A percentile compares a stretch with the other conserved stretches of the same genome.
Evolutionary conservation across 2,797 vertebrate species (phyloP).

Genomic region (Ficedula albicollis): DNA sequence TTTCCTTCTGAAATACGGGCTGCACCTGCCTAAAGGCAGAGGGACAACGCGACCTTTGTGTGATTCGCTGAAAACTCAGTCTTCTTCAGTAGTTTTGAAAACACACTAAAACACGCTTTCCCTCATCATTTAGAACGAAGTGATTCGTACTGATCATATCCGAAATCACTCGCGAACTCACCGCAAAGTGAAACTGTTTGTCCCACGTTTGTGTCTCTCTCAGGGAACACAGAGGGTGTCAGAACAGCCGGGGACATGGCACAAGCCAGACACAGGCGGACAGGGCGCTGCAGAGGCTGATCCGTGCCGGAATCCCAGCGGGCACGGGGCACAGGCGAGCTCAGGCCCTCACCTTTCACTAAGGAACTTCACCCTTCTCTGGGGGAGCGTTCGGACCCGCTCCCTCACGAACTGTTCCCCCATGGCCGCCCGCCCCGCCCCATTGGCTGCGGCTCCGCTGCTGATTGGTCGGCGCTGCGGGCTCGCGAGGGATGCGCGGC

Average conservation of each 20-base stretch:
- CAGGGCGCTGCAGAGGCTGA: background rate
- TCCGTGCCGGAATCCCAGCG: background rate
- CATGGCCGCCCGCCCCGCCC: accelerated
- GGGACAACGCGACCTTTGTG: accelerated
- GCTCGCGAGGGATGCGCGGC: accelerated
- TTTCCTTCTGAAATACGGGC: background rate
- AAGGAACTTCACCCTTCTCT: accelerated
- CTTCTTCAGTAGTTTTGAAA: background rate
- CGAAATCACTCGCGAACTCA: background rate
- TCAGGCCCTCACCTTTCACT: too few relatives aligned
- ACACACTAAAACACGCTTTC: background rate
- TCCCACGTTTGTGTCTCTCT: background rate
- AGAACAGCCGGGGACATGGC: accelerated
- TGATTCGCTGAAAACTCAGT: background rate
- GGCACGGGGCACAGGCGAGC: accelerated
- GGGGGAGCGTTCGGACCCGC: accelerated
- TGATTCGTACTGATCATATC: background rate
- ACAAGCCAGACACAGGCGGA: accelerated
- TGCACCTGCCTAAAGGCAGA: background rate
- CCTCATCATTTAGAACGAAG: background rate
- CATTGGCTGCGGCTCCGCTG: background rate
- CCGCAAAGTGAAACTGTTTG: too few relatives aligned
- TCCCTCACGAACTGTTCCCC: accelerated
- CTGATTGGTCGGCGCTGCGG: background rate
- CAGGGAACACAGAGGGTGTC: accelerated